Conservation (phyloP, 2,797 vertebrate genomes). For the Sciurus carolinensis region DNA sequence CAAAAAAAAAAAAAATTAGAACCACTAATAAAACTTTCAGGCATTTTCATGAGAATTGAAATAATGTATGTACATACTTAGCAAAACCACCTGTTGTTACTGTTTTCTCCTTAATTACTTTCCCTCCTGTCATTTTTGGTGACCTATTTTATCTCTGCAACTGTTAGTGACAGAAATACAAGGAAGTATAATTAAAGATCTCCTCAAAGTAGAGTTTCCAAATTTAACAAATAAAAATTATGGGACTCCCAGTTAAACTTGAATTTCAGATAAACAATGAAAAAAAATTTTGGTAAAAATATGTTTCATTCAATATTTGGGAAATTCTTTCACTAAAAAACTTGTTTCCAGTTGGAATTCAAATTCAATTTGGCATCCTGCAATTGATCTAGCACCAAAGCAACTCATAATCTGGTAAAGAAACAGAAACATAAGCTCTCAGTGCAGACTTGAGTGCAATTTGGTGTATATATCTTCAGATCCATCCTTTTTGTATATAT, state of each 20-base stretch:
- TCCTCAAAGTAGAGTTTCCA: neutral
- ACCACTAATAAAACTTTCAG: neutral
- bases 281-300: neutral
- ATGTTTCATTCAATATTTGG: neutral
- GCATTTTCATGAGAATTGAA: constrained; percentile 3
- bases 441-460: neutral
- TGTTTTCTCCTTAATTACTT: constrained; percentile 6
- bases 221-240: constrained; percentile 44
- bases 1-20: neutral
- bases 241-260: neutral
- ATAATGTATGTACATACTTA: neutral
- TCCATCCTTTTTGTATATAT: neutral
- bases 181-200: neutral
- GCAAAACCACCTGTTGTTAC: neutral
- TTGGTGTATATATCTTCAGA: neutral
- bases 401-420: neutral
- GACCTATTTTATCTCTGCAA: constrained; percentile 14
- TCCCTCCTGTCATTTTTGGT: neutral
- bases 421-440: constrained; percentile 13
- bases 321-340: neutral
- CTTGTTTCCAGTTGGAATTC: constrained; percentile 28
- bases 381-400: constrained; percentile 35
- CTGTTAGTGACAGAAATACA: constrained; percentile 4
- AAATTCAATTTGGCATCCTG: neutral
- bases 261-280: constrained; percentile 43